phyloP scores from a whole-genome alignment of 2,113 vertebrate species.

The Orycteropus afer region DNA sequence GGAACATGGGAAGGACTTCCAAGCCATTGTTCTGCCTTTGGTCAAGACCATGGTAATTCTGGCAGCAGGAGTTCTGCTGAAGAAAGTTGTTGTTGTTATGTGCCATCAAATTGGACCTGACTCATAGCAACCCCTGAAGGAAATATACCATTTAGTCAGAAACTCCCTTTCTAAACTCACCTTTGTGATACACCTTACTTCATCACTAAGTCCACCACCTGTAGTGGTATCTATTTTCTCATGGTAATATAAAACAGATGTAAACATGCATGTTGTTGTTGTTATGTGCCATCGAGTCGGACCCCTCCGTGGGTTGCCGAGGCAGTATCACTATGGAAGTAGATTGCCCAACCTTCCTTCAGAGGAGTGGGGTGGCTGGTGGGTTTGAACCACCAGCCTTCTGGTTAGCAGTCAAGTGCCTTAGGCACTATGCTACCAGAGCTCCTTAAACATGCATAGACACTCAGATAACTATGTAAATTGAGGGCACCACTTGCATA shows the following conservation, averaged over 20 bases:
- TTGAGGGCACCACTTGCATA: not conserved
- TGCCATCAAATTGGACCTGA: no score
- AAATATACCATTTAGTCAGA: accelerated
- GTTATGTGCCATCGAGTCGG: no score
- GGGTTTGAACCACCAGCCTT: no score
- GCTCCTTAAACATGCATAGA: accelerated
- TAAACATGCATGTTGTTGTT: accelerated
- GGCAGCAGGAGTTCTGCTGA: not conserved
- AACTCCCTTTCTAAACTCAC: not conserved
- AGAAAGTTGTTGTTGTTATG: no score
- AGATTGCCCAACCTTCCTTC: no score
- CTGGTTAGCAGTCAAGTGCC: no score
- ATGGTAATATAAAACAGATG: accelerated
- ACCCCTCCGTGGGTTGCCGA: no score
- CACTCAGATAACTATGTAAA: no score
- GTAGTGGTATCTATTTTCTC: not conserved
- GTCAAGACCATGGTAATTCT: not conserved
- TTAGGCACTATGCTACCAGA: no score
- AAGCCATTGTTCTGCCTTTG: not conserved
- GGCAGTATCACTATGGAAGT: no score
- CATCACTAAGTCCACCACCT: not conserved
- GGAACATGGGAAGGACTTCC: accelerated
- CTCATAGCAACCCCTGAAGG: no score
- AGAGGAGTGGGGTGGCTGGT: no score
- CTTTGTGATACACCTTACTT: accelerated